phyloP scores from a whole-genome alignment of 2,797 vertebrate genomes.

The Lepidocolaptes lacrymiger region DNA sequence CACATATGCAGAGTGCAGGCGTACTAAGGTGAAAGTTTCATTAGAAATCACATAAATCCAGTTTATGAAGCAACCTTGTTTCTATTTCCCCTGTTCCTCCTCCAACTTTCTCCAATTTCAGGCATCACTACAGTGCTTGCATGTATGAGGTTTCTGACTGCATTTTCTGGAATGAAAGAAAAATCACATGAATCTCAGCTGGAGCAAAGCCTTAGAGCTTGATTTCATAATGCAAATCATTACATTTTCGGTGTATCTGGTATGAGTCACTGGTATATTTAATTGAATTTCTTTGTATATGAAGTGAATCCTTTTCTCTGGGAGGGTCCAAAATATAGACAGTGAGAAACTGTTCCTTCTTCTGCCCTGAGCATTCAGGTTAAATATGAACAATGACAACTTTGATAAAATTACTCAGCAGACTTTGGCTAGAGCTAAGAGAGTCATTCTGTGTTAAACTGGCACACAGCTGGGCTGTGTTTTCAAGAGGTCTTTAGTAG shows the following conservation, averaged over 20 bases:
- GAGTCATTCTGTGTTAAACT: neutral
- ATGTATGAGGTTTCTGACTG: neutral
- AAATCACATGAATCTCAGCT: neutral
- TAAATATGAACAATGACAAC: neutral
- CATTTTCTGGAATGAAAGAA: neutral
- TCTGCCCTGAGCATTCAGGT: neutral
- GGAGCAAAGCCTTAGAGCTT: neutral
- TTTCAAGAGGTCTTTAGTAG: neutral
- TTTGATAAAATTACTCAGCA: neutral
- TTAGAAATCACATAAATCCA: conserved; percentile 1
- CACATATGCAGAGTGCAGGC: neutral
- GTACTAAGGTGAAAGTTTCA: neutral
- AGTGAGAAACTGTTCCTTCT: neutral
- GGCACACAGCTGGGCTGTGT: neutral
- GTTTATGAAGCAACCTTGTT: neutral
- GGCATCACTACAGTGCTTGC: neutral
- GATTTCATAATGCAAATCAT: conserved; percentile 17
- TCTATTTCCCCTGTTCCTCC: neutral
- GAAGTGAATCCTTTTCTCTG: neutral
- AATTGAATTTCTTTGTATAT: neutral
- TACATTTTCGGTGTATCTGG: neutral
- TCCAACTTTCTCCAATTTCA: neutral
- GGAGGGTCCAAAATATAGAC: neutral
- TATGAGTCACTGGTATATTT: neutral
- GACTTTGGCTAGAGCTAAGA: neutral